phyloP scores from a whole-genome alignment of 1,140 invertebrate genomes.

The Microvelia longipes region DNA sequence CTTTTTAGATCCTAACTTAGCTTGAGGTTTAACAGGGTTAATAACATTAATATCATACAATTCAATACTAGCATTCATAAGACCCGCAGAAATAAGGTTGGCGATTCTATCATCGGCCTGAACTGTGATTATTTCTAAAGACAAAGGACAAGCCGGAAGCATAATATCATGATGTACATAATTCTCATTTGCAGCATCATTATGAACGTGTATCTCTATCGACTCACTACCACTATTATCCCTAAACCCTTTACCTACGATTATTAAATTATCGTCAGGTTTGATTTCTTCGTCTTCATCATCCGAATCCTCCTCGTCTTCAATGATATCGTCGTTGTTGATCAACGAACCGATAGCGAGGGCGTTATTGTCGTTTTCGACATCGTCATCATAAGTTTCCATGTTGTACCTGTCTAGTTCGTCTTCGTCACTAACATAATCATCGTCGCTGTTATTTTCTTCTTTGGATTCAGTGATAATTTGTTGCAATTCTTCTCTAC shows the following conservation, averaged over 20 bases:
- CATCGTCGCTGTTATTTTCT: not conserved
- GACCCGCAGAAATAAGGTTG: not conserved
- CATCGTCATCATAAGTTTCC: not conserved
- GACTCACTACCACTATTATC: not conserved
- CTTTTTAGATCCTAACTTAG: not conserved
- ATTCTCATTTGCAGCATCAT: not conserved
- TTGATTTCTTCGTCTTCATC: not conserved
- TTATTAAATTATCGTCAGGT: not conserved
- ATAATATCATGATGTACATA: not conserved
- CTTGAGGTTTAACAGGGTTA: not conserved
- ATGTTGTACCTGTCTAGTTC: not conserved
- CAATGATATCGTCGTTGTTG: not conserved
- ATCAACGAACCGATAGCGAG: not conserved
- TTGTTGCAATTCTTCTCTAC: not conserved
- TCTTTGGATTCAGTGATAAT: not conserved
- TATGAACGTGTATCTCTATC: not conserved
- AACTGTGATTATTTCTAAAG: not conserved
- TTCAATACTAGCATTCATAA: not conserved
- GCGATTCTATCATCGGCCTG: not conserved
- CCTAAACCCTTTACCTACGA: not conserved
- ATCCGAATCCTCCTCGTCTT: not conserved
- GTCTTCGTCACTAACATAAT: not conserved
- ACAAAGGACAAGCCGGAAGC: not conserved
- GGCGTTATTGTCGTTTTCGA: not conserved
- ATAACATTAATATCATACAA: not conserved